Percentiles rank a stretch among this genome's conserved stretches.
Conservation (phyloP, 2,888 invertebrate species). For the Drosophila formosana region DNA sequence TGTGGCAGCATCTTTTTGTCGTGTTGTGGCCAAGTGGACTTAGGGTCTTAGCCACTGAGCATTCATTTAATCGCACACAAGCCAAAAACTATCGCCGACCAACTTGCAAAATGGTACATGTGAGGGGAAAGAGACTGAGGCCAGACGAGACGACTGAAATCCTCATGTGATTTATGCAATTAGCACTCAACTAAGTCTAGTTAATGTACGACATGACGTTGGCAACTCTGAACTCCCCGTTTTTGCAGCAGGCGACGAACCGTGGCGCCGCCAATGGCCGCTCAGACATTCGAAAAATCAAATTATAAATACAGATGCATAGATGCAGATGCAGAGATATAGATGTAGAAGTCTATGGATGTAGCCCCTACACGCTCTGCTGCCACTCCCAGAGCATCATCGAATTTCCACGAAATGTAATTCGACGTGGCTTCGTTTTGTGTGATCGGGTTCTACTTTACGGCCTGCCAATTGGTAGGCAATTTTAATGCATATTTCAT, state of each 20-base stretch:
- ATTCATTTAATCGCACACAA: slow-evolving; percentile 50
- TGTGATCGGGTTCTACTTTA: slow-evolving; percentile 58
- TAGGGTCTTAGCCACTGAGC: slow-evolving; percentile 40
- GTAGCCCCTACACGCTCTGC: background rate
- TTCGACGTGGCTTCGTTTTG: slow-evolving; percentile 54
- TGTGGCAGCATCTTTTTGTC: slow-evolving; percentile 35
- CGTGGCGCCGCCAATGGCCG: slow-evolving; percentile 58
- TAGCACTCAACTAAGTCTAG: slow-evolving; percentile 76
- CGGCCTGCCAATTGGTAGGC: slow-evolving; percentile 65
- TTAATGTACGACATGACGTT: slow-evolving; percentile 71
- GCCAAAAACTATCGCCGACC: slow-evolving; percentile 47
- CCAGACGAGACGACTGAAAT: slow-evolving; percentile 64
- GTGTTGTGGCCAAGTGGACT: slow-evolving; percentile 36
- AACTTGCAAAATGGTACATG: slow-evolving; percentile 3
- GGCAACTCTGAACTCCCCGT: slow-evolving; percentile 36
- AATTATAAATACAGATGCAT: slow-evolving; percentile 39
- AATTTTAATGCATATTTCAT: slow-evolving; percentile 79
- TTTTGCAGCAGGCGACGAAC: slow-evolving; percentile 41
- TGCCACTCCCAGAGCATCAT: slow-evolving; percentile 38
- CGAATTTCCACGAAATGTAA: slow-evolving; percentile 57
- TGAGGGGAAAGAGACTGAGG: background rate
- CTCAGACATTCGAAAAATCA: slow-evolving; percentile 58
- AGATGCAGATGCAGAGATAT: too few relatives aligned
- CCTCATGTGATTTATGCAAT: slow-evolving; percentile 80
- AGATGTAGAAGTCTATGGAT: too few relatives aligned